Evolutionary conservation across 2,113 vertebrate species (phyloP).

Genomic region (Gymnogyps californianus): DNA sequence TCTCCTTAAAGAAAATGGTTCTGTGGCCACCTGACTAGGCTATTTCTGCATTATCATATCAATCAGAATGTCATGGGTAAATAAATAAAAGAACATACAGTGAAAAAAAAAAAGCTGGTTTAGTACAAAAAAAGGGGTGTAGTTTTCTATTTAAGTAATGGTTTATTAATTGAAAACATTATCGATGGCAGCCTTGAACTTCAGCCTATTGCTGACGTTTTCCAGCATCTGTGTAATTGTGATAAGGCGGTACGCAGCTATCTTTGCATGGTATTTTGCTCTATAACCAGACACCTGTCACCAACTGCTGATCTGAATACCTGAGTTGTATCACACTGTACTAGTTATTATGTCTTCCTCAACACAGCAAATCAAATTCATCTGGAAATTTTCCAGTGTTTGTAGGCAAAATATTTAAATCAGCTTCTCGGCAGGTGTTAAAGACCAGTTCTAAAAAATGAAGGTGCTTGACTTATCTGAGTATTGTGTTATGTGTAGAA

Average conservation of each 20-base stretch:
- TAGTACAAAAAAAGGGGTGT: neutral
- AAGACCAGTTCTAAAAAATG: neutral
- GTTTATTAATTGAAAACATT: constrained; percentile 20
- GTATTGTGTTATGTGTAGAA: neutral
- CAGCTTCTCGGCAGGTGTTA: neutral
- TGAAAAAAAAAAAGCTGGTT: constrained; percentile 5
- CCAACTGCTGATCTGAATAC: neutral
- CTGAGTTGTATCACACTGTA: neutral
- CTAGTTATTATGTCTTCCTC: neutral
- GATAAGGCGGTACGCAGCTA: neutral
- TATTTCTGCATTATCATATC: constrained; percentile 19
- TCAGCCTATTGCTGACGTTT: neutral
- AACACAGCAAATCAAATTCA: neutral
- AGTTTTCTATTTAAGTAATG: constrained; percentile 25
- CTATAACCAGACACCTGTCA: neutral
- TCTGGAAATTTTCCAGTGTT: neutral
- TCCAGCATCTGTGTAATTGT: neutral
- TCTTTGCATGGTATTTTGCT: neutral
- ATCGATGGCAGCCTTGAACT: neutral
- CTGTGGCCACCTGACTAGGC: neutral
- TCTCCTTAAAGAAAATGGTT: neutral
- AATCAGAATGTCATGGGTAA: neutral
- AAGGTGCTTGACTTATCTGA: neutral
- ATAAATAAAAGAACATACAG: constrained; percentile 28
- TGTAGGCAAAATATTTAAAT: neutral